Evolutionary conservation across 1,140 invertebrate species (phyloP).

Genomic region (Cryptotermes secundus): DNA sequence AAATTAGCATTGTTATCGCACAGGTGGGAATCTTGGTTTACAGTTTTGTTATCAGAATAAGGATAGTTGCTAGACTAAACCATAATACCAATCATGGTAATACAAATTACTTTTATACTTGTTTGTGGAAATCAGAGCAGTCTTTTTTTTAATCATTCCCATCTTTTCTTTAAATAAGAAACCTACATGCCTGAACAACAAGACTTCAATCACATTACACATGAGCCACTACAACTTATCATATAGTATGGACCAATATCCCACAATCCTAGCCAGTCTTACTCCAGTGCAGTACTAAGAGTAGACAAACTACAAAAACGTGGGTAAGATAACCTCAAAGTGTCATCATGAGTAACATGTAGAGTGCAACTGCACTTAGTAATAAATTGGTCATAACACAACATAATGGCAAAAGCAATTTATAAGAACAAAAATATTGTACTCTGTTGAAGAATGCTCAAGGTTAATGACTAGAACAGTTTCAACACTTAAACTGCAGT

Average conservation of each 20-base stretch:
- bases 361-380: not conserved
- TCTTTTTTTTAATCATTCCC: not conserved
- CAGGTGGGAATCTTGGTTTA: too few species aligned
- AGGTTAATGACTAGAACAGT: constrained; percentile 16
- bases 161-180: not conserved
- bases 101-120: too few species aligned
- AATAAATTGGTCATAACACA: not conserved
- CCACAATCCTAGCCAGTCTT: not conserved
- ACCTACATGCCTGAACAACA: not conserved
- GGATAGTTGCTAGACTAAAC: too few species aligned
- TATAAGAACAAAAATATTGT: not conserved
- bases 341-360: not conserved
- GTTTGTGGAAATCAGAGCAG: not conserved
- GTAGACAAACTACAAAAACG: not conserved
- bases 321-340: not conserved
- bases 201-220: not conserved
- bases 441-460: constrained; percentile 2
- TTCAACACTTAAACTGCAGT: not conserved
- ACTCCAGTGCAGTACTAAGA: not conserved
- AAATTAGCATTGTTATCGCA: too few species aligned
- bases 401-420: not conserved
- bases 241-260: not conserved
- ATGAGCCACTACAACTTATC: not conserved
- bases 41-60: too few species aligned
- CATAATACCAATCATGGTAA: too few species aligned